Conservation (phyloP, 2,888 invertebrate species). For the Stenichneumon culpator region DNA sequence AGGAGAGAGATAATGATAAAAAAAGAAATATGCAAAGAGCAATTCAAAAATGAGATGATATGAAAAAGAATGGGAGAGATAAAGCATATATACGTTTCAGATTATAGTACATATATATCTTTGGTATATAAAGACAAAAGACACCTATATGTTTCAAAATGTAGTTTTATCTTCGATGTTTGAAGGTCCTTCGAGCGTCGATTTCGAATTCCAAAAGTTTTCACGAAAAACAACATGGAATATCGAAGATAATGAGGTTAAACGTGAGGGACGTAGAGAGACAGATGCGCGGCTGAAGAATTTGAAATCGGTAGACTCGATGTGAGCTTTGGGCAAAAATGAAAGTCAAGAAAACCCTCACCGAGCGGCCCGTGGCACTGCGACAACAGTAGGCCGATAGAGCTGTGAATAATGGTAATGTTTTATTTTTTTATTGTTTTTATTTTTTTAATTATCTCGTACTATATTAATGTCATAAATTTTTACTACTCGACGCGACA, state of each 20-base stretch:
- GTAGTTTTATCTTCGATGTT: constrained; percentile 58
- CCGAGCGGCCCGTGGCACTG: constrained; percentile 14
- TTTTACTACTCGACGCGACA: constrained; percentile 5
- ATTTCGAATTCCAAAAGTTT: constrained; percentile 39
- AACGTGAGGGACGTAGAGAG: not conserved
- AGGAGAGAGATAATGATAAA: constrained; percentile 18
- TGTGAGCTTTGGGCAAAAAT: constrained; percentile 31
- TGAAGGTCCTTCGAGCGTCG: constrained; percentile 33
- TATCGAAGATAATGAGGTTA: not conserved
- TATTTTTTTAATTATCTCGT: constrained; percentile 15
- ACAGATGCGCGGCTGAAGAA: not conserved
- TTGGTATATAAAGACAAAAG: constrained; percentile 58
- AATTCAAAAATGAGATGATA: constrained; percentile 33
- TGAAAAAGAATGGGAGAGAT: constrained; percentile 39
- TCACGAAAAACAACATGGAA: constrained; percentile 5
- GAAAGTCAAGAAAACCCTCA: not conserved
- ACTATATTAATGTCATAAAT: constrained; percentile 17
- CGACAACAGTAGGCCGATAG: constrained; percentile 38
- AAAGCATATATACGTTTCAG: constrained; percentile 62
- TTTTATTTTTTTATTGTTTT: constrained; percentile 6
- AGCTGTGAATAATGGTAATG: constrained; percentile 49
- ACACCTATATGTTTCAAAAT: constrained; percentile 56
- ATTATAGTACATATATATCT: constrained; percentile 67
- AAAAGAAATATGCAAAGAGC: constrained; percentile 4
- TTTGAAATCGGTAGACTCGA: constrained; percentile 35